These are phyloP conservation scores for Eumaeus atala DNA, from an alignment of 1,140 invertebrate species.

Conservation along the genomic window DNA sequence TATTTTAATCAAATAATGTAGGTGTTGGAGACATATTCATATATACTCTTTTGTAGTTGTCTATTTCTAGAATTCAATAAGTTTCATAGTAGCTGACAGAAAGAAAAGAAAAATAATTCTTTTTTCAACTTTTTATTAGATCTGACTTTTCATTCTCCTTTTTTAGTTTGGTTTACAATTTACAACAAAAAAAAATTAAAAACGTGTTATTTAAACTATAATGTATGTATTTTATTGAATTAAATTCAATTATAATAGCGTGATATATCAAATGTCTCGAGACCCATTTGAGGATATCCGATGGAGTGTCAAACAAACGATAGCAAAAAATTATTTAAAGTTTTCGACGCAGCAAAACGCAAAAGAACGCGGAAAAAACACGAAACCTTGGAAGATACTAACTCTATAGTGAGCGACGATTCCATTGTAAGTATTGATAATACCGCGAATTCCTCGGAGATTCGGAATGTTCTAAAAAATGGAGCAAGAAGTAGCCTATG, in stretches of 20 bases:
- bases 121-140: slow-evolving; percentile 18
- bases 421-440: slow-evolving; percentile 50
- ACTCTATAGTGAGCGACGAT: slow-evolving; percentile 47
- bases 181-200: too few species aligned
- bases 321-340: slow-evolving; percentile 67
- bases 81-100: too few species aligned
- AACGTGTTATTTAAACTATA: too few species aligned
- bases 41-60: too few species aligned
- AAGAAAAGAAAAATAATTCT: slow-evolving; percentile 13
- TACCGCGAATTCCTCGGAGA: too few species aligned
- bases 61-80: too few species aligned
- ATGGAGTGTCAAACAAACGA: slow-evolving; percentile 64
- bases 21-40: too few species aligned
- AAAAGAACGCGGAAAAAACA: slow-evolving; percentile 48
- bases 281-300: slow-evolving; percentile 41
- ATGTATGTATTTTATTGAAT: too few species aligned
- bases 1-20: too few species aligned
- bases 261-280: slow-evolving; percentile 34
- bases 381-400: slow-evolving; percentile 41
- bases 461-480: too few species aligned
- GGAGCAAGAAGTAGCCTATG: too few species aligned
- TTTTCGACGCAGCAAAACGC: slow-evolving; percentile 57
- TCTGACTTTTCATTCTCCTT: slow-evolving; percentile 16
- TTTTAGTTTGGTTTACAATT: slow-evolving; percentile 15
- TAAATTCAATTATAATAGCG: slow-evolving; percentile 16